phyloP scores from a whole-genome alignment of 2,888 invertebrate species.

The Ischnus inquisitorius region DNA sequence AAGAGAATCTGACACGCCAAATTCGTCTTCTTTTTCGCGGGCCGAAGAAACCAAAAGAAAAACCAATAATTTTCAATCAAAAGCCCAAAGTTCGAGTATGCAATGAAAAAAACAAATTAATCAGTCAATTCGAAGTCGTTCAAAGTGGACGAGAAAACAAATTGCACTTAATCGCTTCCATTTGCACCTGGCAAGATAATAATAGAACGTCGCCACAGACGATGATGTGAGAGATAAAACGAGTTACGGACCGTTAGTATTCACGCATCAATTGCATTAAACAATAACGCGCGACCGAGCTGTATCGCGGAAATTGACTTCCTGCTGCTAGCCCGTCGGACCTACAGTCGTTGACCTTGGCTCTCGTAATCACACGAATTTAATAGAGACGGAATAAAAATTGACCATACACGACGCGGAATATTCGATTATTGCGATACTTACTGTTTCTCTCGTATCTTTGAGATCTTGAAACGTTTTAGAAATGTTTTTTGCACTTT shows the following conservation, averaged over 20 bases:
- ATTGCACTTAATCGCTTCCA: neutral
- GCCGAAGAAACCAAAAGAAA: neutral
- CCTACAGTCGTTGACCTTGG: neutral
- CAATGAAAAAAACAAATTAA: neutral
- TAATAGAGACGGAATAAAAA: neutral
- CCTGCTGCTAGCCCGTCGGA: conserved; percentile 26
- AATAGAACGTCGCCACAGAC: neutral
- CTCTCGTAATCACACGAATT: neutral
- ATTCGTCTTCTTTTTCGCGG: neutral
- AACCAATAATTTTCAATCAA: neutral
- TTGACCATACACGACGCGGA: neutral
- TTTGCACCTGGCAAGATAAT: neutral
- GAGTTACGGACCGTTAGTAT: conserved; percentile 15
- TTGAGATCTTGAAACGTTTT: conserved; percentile 10
- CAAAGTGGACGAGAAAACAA: neutral
- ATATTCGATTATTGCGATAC: conserved; percentile 15
- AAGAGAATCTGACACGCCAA: neutral
- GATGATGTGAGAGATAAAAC: conserved; percentile 1
- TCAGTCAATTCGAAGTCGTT: neutral
- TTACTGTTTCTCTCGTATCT: neutral
- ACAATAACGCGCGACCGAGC: conserved; percentile 21
- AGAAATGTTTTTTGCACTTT: neutral
- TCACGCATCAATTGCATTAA: conserved; percentile 42
- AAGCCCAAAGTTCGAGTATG: neutral
- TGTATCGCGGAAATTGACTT: conserved; percentile 47